Percentiles rank a stretch among this genome's conserved stretches.
Evolutionary conservation across 2,113 vertebrate species (phyloP).

Genomic region (Microcebus jonahi): DNA sequence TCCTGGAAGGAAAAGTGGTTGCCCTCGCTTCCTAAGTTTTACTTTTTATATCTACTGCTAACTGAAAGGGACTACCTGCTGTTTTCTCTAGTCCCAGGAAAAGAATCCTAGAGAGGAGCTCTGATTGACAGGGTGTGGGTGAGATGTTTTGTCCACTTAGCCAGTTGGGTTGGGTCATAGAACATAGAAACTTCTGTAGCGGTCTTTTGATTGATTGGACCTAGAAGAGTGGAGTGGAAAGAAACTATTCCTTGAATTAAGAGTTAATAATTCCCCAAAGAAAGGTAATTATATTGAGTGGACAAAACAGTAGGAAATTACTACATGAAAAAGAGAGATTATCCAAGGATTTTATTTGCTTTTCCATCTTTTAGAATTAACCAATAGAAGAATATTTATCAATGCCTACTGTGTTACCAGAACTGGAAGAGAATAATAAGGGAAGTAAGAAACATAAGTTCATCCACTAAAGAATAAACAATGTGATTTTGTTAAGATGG

Average conservation of each 20-base stretch:
- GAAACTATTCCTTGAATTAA: neutral
- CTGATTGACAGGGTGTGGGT: neutral
- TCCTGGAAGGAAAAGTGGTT: neutral
- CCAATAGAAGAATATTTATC: neutral
- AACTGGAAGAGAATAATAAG: neutral
- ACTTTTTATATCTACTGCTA: neutral
- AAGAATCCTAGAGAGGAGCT: neutral
- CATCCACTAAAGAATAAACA: neutral
- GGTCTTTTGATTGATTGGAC: neutral
- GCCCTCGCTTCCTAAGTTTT: neutral
- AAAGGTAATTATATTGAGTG: neutral
- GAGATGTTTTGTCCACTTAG: neutral
- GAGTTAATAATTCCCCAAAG: neutral
- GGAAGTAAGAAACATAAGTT: neutral
- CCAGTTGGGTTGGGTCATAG: neutral
- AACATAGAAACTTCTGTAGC: neutral
- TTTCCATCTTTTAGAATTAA: slow-evolving; percentile 13
- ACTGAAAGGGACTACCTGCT: neutral
- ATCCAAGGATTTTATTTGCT: neutral
- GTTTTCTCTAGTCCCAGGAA: neutral
- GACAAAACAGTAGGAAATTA: neutral
- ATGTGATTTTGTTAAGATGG: neutral
- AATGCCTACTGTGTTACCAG: neutral
- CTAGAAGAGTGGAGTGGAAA: neutral
- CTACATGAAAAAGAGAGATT: neutral